A percentile compares a stretch with the other conserved stretches of the same genome.
These are phyloP conservation scores for Castor canadensis DNA, from an alignment of 2,113 vertebrate species.

Conservation along the genomic window DNA sequence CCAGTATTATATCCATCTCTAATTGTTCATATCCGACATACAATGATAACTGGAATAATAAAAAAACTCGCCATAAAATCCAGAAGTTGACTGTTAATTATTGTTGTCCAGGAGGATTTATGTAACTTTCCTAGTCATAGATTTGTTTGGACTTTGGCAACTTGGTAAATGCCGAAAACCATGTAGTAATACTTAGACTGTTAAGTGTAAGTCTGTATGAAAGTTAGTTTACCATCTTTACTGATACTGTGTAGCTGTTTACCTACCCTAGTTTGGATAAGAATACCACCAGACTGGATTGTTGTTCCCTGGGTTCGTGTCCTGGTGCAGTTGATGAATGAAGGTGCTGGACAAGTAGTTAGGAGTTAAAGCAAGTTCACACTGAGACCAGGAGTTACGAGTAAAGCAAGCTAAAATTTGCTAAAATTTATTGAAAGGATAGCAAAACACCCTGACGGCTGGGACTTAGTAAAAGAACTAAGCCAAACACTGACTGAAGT, in stretches of 20 bases:
- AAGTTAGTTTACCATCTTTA: not conserved
- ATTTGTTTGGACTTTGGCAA: not conserved
- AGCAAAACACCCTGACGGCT: no score
- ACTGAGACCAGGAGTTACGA: no score
- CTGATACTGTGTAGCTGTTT: not conserved
- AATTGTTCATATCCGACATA: not conserved
- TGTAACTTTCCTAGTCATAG: not conserved
- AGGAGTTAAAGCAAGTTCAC: no score
- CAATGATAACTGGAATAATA: not conserved
- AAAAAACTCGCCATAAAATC: not conserved
- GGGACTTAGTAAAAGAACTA: no score
- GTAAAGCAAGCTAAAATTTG: no score
- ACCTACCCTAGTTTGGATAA: not conserved
- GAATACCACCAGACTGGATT: not conserved
- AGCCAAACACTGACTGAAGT: no score
- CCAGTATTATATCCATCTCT: not conserved
- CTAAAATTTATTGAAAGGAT: no score
- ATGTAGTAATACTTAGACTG: not conserved
- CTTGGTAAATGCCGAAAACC: not conserved
- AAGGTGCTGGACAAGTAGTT: no score
- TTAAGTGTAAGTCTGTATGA: not conserved
- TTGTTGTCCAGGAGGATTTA: not conserved
- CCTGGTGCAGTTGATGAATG: no score
- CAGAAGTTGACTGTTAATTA: not conserved
- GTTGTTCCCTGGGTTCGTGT: no score